Evolutionary conservation across 2,888 invertebrate species (phyloP).

Genomic region (Caenorhabditis becei): DNA sequence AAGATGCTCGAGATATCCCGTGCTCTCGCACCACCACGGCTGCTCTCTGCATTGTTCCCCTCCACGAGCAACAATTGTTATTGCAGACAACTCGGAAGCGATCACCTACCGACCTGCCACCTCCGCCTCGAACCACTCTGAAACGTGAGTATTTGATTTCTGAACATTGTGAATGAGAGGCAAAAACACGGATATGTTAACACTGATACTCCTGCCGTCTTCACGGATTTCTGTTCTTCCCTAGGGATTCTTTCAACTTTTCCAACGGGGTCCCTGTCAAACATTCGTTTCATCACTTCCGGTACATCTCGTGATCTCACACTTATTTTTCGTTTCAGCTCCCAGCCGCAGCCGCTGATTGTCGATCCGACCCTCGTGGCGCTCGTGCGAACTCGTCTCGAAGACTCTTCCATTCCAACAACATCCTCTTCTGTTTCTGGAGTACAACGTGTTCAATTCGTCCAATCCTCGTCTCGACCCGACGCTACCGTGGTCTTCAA

Average conservation of each 20-base stretch:
- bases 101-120: slow-evolving; percentile 59
- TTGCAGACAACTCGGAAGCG: slow-evolving; percentile 50
- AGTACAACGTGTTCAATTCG: slow-evolving; percentile 39
- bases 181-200: slow-evolving; percentile 6
- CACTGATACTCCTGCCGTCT: neutral
- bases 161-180: slow-evolving; percentile 8
- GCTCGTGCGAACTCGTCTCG: slow-evolving; percentile 38
- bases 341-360: slow-evolving; percentile 52
- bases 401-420: slow-evolving; percentile 2
- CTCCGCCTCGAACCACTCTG: slow-evolving; percentile 28
- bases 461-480: slow-evolving; percentile 19
- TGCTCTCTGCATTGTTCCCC: slow-evolving; percentile 15
- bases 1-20: slow-evolving; percentile 39
- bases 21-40: slow-evolving; percentile 3
- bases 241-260: neutral
- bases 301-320: neutral
- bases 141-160: slow-evolving; percentile 39
- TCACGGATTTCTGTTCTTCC: no score
- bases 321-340: slow-evolving; percentile 21
- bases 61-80: slow-evolving; percentile 20
- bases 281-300: neutral
- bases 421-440: slow-evolving; percentile 19
- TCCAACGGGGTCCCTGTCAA: neutral
- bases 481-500: slow-evolving; percentile 28
- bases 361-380: slow-evolving; percentile 38